Percentiles rank a stretch among this genome's conserved stretches.
These are phyloP conservation scores for Euproctis similis DNA, from an alignment of 2,888 invertebrate species.

Conservation along the genomic window DNA sequence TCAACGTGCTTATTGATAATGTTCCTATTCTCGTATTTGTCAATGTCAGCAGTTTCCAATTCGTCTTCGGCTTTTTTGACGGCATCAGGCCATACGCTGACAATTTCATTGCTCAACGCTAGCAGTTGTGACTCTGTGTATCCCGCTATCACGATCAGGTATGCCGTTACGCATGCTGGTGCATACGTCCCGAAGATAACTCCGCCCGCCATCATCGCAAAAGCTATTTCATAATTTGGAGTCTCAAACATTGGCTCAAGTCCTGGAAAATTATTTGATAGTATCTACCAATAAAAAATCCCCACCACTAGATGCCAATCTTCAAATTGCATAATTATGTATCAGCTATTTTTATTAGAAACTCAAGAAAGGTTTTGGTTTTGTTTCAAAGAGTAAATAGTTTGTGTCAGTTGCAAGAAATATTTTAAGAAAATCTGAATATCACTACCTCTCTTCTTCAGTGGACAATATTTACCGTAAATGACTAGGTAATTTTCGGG, in stretches of 20 bases:
- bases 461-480: conserved; percentile 14
- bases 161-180: conserved; percentile 21
- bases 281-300: too few relatives aligned
- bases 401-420: too few relatives aligned
- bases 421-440: too few relatives aligned
- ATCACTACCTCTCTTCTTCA: too few relatives aligned
- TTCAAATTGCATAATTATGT: too few relatives aligned
- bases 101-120: conserved; percentile 17
- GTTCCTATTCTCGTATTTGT: conserved; percentile 1
- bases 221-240: conserved; percentile 21
- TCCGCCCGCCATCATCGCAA: conserved; percentile 8
- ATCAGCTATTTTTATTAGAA: too few relatives aligned
- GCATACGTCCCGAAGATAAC: conserved; percentile 16
- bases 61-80: conserved; percentile 6
- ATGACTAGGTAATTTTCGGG: conserved; percentile 18
- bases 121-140: conserved; percentile 21
- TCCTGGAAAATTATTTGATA: conserved; percentile 12
- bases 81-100: conserved; percentile 20
- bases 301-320: too few relatives aligned
- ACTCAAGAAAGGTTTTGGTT: too few relatives aligned
- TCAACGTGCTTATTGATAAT: conserved; percentile 20
- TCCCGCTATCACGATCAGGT: conserved; percentile 17
- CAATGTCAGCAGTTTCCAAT: conserved; percentile 1
- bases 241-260: conserved; percentile 20
- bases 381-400: too few relatives aligned